Percentiles rank a stretch among this genome's conserved stretches.
These are phyloP conservation scores for Drosophila lutescens DNA, from an alignment of 2,888 invertebrate genomes.

Conservation along the genomic window DNA sequence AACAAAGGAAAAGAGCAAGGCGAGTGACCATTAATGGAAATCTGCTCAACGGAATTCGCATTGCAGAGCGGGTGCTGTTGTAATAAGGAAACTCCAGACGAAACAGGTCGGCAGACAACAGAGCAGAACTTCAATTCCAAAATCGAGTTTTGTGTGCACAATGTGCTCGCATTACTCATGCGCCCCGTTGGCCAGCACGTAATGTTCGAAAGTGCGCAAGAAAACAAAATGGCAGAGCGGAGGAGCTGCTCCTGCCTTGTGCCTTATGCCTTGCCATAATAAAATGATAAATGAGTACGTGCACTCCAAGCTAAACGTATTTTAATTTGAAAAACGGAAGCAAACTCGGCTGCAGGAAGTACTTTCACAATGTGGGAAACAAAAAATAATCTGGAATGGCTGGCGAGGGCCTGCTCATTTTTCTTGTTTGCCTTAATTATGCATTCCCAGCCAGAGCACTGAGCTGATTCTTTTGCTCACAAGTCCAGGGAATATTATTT, in stretches of 20 bases:
- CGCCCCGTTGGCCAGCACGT: conserved; percentile 53
- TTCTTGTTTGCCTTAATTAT: conserved; percentile 57
- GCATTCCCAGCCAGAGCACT: conserved; percentile 30
- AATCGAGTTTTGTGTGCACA: conserved; percentile 48
- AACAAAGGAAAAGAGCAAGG: conserved; percentile 40
- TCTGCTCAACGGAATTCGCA: conserved; percentile 29
- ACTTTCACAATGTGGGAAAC: conserved; percentile 16
- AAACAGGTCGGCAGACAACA: conserved; percentile 18
- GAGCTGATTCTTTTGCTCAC: conserved; percentile 20
- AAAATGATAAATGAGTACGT: conserved; percentile 61
- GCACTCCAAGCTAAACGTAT: conserved; percentile 52
- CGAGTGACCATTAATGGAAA: conserved; percentile 41
- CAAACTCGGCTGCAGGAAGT: conserved; percentile 21
- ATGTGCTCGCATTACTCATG: conserved; percentile 57
- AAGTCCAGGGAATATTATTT: background rate
- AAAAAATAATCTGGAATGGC: conserved; percentile 36
- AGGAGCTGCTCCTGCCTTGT: conserved; percentile 15
- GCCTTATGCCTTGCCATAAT: conserved; percentile 41
- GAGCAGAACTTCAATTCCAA: conserved; percentile 34
- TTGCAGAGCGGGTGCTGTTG: conserved; percentile 14
- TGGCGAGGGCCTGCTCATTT: conserved; percentile 37
- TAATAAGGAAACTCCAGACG: conserved; percentile 21
- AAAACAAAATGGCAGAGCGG: conserved; percentile 27
- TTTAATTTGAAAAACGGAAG: conserved; percentile 57
- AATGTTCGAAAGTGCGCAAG: conserved; percentile 37